These are phyloP conservation scores for Poeciliopsis retropinna DNA, from an alignment of 2,113 vertebrate genomes.

Conservation along the genomic window DNA sequence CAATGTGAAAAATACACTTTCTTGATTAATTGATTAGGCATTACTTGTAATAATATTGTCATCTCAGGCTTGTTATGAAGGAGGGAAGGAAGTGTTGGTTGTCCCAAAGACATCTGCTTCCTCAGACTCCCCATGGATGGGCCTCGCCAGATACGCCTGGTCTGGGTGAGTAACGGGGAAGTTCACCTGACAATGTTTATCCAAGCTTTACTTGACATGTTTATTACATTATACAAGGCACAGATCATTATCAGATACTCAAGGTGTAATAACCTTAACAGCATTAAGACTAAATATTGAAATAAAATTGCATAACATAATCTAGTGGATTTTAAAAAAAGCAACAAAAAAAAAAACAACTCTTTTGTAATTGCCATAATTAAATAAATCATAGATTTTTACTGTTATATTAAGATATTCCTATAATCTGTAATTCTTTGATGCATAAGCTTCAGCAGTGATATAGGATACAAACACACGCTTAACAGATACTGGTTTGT, in stretches of 20 bases:
- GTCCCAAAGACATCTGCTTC: slow-evolving; percentile 98
- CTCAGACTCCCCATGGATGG: slow-evolving; percentile 97
- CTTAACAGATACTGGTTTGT: too few relatives aligned
- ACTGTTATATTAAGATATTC: too few relatives aligned
- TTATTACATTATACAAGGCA: background rate
- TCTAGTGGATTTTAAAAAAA: background rate
- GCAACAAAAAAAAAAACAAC: too few relatives aligned
- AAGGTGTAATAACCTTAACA: background rate
- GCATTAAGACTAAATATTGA: background rate
- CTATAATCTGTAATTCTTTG: too few relatives aligned
- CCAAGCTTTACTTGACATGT: too few relatives aligned
- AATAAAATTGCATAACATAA: background rate
- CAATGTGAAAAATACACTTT: background rate
- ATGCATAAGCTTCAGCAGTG: too few relatives aligned
- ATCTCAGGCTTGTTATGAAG: slow-evolving; percentile 94
- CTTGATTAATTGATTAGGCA: background rate
- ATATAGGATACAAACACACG: too few relatives aligned
- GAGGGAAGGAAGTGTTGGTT: slow-evolving; percentile 94
- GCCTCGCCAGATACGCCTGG: slow-evolving; percentile 98
- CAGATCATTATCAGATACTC: background rate
- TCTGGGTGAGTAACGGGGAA: slow-evolving; percentile 88
- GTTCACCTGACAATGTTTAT: background rate
- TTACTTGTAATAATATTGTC: background rate
- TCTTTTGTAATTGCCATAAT: too few relatives aligned
- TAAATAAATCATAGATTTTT: too few relatives aligned